phyloP scores from a whole-genome alignment of 2,888 invertebrate species.

The Mactromeris polynyma region DNA sequence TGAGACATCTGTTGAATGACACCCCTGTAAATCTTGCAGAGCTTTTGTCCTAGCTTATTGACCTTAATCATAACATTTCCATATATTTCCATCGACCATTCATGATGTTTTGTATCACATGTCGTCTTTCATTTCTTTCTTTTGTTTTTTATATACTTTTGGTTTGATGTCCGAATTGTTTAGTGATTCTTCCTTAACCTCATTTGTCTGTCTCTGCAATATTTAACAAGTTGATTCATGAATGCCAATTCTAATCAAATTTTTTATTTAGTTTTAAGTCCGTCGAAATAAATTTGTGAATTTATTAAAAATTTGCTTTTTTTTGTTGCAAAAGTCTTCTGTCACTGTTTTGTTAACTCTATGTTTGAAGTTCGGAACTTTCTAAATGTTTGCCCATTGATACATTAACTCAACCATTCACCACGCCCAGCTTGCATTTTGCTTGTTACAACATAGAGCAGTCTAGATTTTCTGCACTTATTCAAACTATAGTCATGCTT shows the following conservation, averaged over 20 bases:
- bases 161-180: too few relatives aligned
- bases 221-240: too few relatives aligned
- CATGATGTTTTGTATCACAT: neutral
- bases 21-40: neutral
- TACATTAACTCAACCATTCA: neutral
- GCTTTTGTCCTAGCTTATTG: neutral
- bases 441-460: neutral
- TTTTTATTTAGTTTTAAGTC: too few relatives aligned
- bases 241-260: too few relatives aligned
- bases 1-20: neutral
- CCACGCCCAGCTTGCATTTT: neutral
- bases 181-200: too few relatives aligned
- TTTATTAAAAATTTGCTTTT: neutral
- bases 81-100: neutral
- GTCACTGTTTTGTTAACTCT: neutral
- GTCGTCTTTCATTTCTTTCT: neutral
- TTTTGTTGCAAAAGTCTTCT: neutral
- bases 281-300: too few relatives aligned
- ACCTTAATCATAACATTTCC: constrained; percentile 13
- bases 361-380: neutral
- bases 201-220: too few relatives aligned
- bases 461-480: constrained; percentile 2
- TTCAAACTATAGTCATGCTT: neutral
- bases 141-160: neutral
- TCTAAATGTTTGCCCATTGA: neutral